phyloP scores from a whole-genome alignment of 2,797 vertebrate genomes.

The Eulemur albifrons region DNA sequence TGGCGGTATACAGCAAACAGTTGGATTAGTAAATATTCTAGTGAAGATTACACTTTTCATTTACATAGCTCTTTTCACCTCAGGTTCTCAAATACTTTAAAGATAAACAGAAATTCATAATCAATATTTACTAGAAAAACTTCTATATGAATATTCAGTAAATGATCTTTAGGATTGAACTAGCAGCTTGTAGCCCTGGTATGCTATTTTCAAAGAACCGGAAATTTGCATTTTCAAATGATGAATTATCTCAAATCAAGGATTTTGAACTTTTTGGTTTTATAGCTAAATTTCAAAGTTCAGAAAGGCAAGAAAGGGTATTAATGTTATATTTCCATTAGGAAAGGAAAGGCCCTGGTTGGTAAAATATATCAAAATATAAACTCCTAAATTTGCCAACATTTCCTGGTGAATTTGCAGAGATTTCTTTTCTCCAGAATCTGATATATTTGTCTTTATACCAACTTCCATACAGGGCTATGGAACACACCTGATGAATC shows the following conservation, averaged over 20 bases:
- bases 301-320: not conserved
- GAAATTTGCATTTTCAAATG: not conserved
- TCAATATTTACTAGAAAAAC: not conserved
- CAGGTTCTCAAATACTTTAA: not conserved
- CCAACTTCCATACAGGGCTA: constrained; percentile 89
- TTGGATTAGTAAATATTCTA: not conserved
- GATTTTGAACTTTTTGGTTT: constrained; percentile 38
- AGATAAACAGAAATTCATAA: constrained; percentile 17
- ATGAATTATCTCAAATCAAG: not conserved
- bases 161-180: not conserved
- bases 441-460: constrained; percentile 18
- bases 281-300: constrained; percentile 17
- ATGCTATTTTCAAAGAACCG: constrained; percentile 25
- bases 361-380: not conserved
- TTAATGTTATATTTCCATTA: not conserved
- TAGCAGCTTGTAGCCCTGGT: not conserved
- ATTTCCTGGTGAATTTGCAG: not conserved
- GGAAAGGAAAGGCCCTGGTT: not conserved
- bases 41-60: not conserved
- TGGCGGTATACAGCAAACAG: not conserved
- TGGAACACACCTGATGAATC: constrained; percentile 99
- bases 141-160: not conserved
- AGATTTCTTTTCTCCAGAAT: constrained; percentile 38
- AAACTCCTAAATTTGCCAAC: not conserved
- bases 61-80: not conserved